Base-by-base conservation (phyloP, 2,113 vertebrate genomes). In the Carlito syrichta region DNA sequence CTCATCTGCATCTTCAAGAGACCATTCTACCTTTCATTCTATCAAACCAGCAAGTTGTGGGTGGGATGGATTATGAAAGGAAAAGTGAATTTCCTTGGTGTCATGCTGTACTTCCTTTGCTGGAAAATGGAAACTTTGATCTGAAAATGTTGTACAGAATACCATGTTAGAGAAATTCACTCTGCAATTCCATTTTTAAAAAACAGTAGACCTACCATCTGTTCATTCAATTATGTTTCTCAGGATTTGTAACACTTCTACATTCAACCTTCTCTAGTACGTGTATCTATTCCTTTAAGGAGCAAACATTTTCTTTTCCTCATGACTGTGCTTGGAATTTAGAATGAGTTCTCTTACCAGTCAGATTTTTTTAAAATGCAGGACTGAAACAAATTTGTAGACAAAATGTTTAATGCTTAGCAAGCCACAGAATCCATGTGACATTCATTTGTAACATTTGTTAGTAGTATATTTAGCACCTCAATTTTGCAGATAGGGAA, bases 381-480 rank as follows among this genome's bases (percentile, higher is more conserved):
- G 40, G 60, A 58, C 91, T 97, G 95, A 96, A 96, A 92, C 84
- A 86, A 94, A 98, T 97, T 95, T 98, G 63, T 58, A 84, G 40
- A 89, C 89, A 89, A 73, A 93, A 91, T 77, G 83, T 74, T 96
- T 95, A 95, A 90, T 92, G 89, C 52, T 93, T 50, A 95, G 52
- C 84, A 92, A 93, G 79, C 73, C 76, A 13, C 56, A 87, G 83
- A 77, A 69, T 50, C 89, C 97, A 96, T 81, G 52, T 96, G 95
- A 95, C 83, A 94, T 95, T 95, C 81, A 97, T 97, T 97, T 97
- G 93, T 95, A 96, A 94, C 94, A 94, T 97, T 95, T 97, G 86
- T 89, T 91, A 83, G 93, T 89, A 82, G 95, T 96, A 97, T 95
- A 95, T 95, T 97, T 95, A 97, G 96, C 84, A 95, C 95, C 83